Percentiles rank a stretch among this genome's conserved stretches.
These are phyloP conservation scores for Galaxias olidus DNA, from an alignment of 2,797 vertebrate species.

Conservation along the genomic window DNA sequence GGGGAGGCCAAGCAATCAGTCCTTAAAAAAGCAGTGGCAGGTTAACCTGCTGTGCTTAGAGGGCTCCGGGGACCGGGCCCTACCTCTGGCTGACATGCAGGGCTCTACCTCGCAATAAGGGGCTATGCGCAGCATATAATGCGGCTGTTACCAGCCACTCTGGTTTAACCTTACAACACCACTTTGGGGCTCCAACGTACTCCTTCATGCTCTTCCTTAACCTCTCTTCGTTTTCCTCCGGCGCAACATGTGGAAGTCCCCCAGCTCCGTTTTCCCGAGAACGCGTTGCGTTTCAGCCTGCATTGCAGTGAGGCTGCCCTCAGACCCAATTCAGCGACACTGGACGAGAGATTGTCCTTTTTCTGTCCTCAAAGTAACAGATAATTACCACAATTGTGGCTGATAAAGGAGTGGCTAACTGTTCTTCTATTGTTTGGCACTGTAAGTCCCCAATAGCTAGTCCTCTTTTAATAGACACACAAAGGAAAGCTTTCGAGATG, in stretches of 20 bases:
- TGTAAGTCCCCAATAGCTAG: constrained; percentile 26
- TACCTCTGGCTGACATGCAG: constrained; percentile 85
- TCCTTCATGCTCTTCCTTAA: constrained; percentile 48
- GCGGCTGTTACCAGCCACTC: constrained; percentile 81
- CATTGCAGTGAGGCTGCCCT: too few relatives aligned
- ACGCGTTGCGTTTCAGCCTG: too few relatives aligned
- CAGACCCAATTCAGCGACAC: background rate
- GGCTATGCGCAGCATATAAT: constrained; percentile 77
- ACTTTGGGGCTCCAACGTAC: constrained; percentile 51
- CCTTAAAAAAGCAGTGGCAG: constrained; percentile 92
- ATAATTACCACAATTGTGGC: too few relatives aligned
- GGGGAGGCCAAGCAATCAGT: constrained; percentile 86
- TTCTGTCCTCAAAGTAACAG: constrained; percentile 24
- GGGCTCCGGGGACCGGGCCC: constrained; percentile 84
- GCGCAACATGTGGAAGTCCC: background rate
- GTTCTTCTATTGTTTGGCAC: too few relatives aligned
- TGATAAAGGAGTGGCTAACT: too few relatives aligned
- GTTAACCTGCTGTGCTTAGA: constrained; percentile 92
- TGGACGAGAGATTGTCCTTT: constrained; percentile 9
- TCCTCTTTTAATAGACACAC: constrained; percentile 52
- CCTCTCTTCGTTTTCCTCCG: constrained; percentile 16
- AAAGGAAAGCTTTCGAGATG: constrained; percentile 60
- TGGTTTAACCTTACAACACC: constrained; percentile 74
- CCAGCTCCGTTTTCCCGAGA: too few relatives aligned
- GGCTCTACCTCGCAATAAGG: constrained; percentile 83